Percentiles rank a stretch among this genome's conserved stretches.
These are phyloP conservation scores for Halictus rubicundus DNA, from an alignment of 1,140 invertebrate genomes.

Conservation along the genomic window DNA sequence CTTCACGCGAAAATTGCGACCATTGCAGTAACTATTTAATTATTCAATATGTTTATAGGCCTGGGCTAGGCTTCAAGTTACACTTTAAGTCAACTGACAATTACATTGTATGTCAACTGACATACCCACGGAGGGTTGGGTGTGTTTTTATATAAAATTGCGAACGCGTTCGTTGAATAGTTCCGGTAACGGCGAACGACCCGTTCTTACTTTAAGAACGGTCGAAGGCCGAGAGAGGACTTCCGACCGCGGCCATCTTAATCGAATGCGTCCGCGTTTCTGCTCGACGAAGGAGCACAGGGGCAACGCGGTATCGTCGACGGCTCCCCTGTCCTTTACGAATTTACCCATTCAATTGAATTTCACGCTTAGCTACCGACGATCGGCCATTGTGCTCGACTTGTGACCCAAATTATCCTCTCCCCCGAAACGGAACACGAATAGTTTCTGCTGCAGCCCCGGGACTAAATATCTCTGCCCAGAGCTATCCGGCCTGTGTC, in stretches of 20 bases:
- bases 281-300: neutral
- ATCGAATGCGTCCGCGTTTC: conserved; percentile 16
- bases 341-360: conserved; percentile 67
- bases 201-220: neutral
- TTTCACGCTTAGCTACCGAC: conserved; percentile 61
- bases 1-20: too few relatives aligned
- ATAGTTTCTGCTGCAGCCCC: conserved; percentile 49
- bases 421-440: conserved; percentile 51
- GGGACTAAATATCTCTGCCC: conserved; percentile 54
- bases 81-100: too few relatives aligned
- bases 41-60: too few relatives aligned
- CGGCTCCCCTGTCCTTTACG: conserved; percentile 51
- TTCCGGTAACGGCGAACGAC: neutral
- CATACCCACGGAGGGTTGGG: too few relatives aligned
- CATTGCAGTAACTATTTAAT: too few relatives aligned
- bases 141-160: too few relatives aligned
- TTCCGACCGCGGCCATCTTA: conserved; percentile 5
- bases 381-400: conserved; percentile 62
- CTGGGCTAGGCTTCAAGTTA: too few relatives aligned
- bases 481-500: neutral
- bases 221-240: neutral
- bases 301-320: conserved; percentile 23
- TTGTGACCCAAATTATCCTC: conserved; percentile 63
- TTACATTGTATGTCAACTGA: too few relatives aligned
- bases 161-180: too few relatives aligned